phyloP scores from a whole-genome alignment of 1,140 invertebrate species.

The Drosophila equinoxialis region DNA sequence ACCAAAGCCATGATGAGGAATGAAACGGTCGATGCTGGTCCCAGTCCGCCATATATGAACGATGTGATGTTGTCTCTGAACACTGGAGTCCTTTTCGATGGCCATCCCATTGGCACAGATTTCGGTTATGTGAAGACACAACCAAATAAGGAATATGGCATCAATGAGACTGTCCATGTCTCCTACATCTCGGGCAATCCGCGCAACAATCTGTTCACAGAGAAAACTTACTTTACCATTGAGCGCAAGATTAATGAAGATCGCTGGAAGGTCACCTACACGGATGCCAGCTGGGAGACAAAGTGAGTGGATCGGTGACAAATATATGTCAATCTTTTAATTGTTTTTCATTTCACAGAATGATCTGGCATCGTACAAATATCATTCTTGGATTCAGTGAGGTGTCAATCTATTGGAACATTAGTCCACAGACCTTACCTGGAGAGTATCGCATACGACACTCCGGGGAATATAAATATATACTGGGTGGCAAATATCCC shows the following conservation, averaged over 20 bases:
- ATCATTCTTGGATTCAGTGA: conserved; percentile 90
- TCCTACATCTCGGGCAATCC: conserved; percentile 93
- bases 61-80: conserved; percentile 89
- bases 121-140: conserved; percentile 91
- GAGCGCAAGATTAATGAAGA: conserved; percentile 86
- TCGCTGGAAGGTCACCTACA: conserved; percentile 89
- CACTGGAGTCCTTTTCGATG: conserved; percentile 91
- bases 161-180: conserved; percentile 87
- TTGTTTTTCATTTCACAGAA: conserved; percentile 84
- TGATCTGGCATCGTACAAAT: conserved; percentile 89
- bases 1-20: conserved; percentile 87
- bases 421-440: conserved; percentile 85
- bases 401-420: conserved; percentile 89
- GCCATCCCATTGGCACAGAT: conserved; percentile 86
- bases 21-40: conserved; percentile 86
- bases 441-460: conserved; percentile 92
- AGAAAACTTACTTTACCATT: conserved; percentile 89
- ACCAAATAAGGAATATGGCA: conserved; percentile 85
- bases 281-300: conserved; percentile 95
- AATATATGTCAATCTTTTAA: neutral
- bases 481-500: conserved; percentile 88
- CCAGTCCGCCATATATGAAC: conserved; percentile 88
- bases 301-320: conserved; percentile 84
- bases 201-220: conserved; percentile 91
- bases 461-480: conserved; percentile 89